These are phyloP conservation scores for Melanotaenia pygmaea DNA, from an alignment of 2,797 vertebrate genomes.

Conservation along the genomic window DNA sequence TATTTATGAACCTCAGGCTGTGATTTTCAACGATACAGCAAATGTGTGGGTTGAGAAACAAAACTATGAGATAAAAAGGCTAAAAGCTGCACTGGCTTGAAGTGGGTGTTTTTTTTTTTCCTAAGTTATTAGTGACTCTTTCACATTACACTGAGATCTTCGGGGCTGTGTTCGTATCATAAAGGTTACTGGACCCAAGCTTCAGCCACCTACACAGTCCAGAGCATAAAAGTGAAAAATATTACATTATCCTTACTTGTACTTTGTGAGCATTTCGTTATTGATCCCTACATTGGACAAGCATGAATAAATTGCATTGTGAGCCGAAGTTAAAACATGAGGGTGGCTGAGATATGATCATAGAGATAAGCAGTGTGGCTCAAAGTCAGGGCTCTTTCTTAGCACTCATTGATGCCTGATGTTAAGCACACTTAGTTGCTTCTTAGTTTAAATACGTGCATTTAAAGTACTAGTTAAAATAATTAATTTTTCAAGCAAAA, in stretches of 20 bases:
- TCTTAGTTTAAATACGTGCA: constrained; percentile 17
- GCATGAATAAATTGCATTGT: constrained; percentile 13
- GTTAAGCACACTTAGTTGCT: not conserved
- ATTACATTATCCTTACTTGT: not conserved
- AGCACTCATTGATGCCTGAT: constrained; percentile 13
- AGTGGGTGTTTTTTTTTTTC: constrained; percentile 7
- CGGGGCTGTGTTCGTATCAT: not conserved
- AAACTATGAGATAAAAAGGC: constrained; percentile 13
- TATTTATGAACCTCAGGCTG: not conserved
- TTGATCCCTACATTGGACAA: not conserved
- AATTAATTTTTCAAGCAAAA: constrained; percentile 13
- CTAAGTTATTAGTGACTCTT: not conserved
- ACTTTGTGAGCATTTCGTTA: constrained; percentile 11
- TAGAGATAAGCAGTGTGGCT: constrained; percentile 10
- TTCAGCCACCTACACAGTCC: constrained; percentile 2
- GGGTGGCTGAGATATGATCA: constrained; percentile 16
- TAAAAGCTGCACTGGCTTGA: not conserved
- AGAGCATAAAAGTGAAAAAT: constrained; percentile 23
- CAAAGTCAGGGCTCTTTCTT: constrained; percentile 10
- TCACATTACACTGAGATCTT: constrained; percentile 7
- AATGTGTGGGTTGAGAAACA: constrained; percentile 17
- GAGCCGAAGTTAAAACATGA: constrained; percentile 19
- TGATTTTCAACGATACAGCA: not conserved
- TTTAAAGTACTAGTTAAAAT: constrained; percentile 28
- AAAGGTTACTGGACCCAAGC: constrained; percentile 7